phyloP scores from a whole-genome alignment of 35 echinoderm and acorn worm genomes.

The Apostichopus parvimensis region DNA sequence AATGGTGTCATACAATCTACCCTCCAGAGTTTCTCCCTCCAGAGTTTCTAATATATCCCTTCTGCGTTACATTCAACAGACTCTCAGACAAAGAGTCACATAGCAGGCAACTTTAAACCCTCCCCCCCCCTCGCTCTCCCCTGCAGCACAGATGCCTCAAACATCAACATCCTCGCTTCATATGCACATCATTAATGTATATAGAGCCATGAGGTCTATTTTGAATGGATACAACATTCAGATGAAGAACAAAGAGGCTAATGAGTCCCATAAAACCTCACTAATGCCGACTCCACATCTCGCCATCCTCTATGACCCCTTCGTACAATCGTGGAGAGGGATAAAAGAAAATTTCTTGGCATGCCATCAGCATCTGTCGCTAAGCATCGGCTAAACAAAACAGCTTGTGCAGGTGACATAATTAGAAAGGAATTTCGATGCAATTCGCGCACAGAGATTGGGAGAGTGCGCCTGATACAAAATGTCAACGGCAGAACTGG shows the following conservation, averaged over 20 bases:
- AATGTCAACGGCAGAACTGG: background rate
- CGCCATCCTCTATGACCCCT: background rate
- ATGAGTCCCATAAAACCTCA: background rate
- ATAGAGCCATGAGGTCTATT: background rate
- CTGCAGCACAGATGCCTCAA: background rate
- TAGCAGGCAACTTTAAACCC: background rate
- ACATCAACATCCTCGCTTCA: background rate
- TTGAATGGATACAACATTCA: background rate
- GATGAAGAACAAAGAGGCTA: background rate
- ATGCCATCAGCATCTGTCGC: constrained; percentile 33
- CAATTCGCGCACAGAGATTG: background rate
- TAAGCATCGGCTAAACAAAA: constrained; percentile 47
- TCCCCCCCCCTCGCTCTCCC: no score
- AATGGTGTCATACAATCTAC: background rate
- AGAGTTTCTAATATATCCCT: background rate
- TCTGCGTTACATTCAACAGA: background rate
- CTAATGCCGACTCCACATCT: no score
- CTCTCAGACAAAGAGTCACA: background rate
- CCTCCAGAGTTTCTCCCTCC: background rate
- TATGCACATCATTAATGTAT: background rate
- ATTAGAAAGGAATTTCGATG: constrained; percentile 50
- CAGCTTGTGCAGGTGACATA: constrained; percentile 35
- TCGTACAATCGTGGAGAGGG: background rate
- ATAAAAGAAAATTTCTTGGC: constrained; percentile 26
- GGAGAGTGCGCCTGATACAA: background rate